Conservation (phyloP, 2,888 invertebrate genomes). For the Argyresthia albistria region DNA sequence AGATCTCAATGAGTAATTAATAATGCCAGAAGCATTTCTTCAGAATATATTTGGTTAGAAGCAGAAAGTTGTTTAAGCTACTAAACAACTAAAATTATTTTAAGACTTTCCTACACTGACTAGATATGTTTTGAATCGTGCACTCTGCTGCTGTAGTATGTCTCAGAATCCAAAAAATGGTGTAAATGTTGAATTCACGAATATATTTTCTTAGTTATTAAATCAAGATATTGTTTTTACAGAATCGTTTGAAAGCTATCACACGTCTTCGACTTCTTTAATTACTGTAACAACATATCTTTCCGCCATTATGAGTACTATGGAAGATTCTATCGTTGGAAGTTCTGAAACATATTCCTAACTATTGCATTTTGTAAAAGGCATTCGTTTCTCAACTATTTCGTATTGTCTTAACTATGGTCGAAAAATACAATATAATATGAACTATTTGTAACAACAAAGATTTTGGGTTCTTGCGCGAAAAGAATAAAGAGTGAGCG, state of each 20-base stretch:
- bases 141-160: conserved; percentile 27
- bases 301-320: conserved; percentile 27
- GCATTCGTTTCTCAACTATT: conserved; percentile 58
- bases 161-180: conserved; percentile 1
- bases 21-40: too few species aligned
- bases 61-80: conserved; percentile 33
- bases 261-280: background rate
- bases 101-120: conserved; percentile 46
- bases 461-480: too few species aligned
- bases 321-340: conserved; percentile 21
- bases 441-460: background rate
- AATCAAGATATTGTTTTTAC: background rate
- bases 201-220: background rate
- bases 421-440: conserved; percentile 17
- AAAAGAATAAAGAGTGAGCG: too few species aligned
- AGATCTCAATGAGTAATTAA: too few species aligned
- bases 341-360: conserved; percentile 45
- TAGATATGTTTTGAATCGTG: conserved; percentile 70
- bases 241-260: background rate
- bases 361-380: conserved; percentile 59
- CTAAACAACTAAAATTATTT: conserved; percentile 36
- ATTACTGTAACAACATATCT: background rate
- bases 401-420: conserved; percentile 71
- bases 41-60: conserved; percentile 66
- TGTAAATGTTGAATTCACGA: background rate